Evolutionary conservation across 1,140 invertebrate genomes (phyloP).

Genomic region (Drosophila sp.): DNA sequence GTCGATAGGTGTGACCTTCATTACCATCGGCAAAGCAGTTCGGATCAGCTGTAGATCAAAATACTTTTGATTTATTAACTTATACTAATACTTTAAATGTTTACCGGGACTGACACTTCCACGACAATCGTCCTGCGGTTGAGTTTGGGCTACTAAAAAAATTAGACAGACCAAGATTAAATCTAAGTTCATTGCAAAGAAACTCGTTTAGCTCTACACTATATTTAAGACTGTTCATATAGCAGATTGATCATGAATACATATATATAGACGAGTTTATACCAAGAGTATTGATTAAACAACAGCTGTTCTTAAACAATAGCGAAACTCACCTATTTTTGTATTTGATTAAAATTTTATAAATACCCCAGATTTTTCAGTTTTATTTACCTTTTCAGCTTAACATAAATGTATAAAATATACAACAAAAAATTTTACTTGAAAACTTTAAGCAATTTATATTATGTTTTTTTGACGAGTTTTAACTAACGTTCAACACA

Average conservation of each 20-base stretch:
- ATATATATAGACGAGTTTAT: background rate
- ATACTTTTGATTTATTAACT: background rate
- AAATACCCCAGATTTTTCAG: no score
- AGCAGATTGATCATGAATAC: background rate
- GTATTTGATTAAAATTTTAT: no score
- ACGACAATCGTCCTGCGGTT: background rate
- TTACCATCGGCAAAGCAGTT: background rate
- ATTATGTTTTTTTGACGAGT: no score
- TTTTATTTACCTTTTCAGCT: no score
- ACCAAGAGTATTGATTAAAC: background rate
- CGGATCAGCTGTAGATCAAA: background rate
- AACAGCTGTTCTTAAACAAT: conserved; percentile 11
- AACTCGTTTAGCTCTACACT: background rate
- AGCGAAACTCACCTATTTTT: background rate
- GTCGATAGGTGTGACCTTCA: background rate
- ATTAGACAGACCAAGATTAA: background rate
- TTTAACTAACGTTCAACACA: no score
- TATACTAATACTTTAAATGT: background rate
- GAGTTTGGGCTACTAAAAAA: background rate
- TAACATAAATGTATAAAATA: no score
- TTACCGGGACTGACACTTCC: conserved; percentile 5
- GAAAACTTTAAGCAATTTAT: no score
- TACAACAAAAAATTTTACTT: no score
- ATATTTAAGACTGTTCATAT: background rate
- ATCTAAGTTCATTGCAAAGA: background rate